Evolutionary conservation across 2,888 invertebrate species (phyloP).

Genomic region (Barypeithes pellucidus): DNA sequence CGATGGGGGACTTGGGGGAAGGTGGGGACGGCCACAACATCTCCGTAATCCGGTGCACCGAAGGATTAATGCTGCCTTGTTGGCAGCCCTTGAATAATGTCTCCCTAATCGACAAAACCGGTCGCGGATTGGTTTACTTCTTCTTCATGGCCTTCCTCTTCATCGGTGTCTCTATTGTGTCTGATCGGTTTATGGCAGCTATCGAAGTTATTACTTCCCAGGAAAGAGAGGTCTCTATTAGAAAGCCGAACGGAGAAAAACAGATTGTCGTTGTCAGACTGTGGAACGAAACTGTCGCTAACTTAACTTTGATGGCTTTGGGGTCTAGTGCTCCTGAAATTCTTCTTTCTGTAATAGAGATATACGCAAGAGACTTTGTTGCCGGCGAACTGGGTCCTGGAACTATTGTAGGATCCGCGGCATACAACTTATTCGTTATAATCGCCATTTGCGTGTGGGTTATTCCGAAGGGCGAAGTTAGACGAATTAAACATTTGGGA

Average conservation of each 20-base stretch:
- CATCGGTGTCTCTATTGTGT: conserved; percentile 98
- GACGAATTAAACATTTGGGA: conserved; percentile 95
- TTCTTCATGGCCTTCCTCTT: conserved; percentile 92
- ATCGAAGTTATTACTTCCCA: conserved; percentile 98
- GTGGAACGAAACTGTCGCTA: conserved; percentile 99
- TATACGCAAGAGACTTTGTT: conserved; percentile 94
- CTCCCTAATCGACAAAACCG: conserved; percentile 82
- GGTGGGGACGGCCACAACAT: conserved; percentile 45
- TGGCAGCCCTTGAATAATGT: conserved; percentile 91
- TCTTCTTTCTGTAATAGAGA: conserved; percentile 96
- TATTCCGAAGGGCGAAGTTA: conserved; percentile 91
- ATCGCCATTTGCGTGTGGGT: conserved; percentile 95
- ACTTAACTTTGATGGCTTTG: conserved; percentile 97
- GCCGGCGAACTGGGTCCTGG: conserved; percentile 98
- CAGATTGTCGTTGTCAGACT: conserved; percentile 90
- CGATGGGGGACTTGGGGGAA: too few relatives aligned
- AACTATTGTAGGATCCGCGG: conserved; percentile 98
- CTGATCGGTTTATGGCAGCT: conserved; percentile 99
- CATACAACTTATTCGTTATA: conserved; percentile 98
- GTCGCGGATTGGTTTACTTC: conserved; percentile 94
- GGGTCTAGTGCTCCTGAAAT: conserved; percentile 99
- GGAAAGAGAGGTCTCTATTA: conserved; percentile 94
- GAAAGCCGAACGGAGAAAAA: conserved; percentile 82
- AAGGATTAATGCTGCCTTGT: conserved; percentile 89
- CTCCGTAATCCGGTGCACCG: conserved; percentile 75